Conservation (phyloP, 2,797 vertebrate species). For the Anguilla marmorata region DNA sequence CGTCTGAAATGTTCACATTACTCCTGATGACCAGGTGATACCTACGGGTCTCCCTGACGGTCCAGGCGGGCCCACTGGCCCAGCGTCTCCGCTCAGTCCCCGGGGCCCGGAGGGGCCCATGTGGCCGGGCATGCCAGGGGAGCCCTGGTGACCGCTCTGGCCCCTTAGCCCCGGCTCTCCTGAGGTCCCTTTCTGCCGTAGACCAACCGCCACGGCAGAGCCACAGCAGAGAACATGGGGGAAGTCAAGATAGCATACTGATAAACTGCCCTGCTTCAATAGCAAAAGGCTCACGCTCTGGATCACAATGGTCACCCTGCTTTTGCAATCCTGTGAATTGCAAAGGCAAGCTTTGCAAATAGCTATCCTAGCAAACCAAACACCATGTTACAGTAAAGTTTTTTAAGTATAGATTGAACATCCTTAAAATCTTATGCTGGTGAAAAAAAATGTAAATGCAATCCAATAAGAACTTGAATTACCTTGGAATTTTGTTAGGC, state of each 20-base stretch:
- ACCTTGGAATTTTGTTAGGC: neutral
- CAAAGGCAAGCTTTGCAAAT: neutral
- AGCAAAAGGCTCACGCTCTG: neutral
- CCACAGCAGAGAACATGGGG: neutral
- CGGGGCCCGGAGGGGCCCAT: slow-evolving; percentile 77
- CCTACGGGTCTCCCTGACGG: slow-evolving; percentile 85
- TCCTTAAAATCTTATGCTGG: neutral
- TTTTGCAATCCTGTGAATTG: neutral
- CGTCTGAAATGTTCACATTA: neutral
- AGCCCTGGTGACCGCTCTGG: slow-evolving; percentile 80
- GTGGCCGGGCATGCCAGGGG: slow-evolving; percentile 78
- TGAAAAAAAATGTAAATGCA: no score
- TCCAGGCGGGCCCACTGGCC: slow-evolving; percentile 80
- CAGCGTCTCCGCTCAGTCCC: slow-evolving; percentile 79
- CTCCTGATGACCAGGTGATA: slow-evolving; percentile 42
- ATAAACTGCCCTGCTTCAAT: neutral
- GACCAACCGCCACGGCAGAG: slow-evolving; percentile 6
- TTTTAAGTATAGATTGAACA: neutral
- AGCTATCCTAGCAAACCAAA: neutral
- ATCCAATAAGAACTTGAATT: no score
- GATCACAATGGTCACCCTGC: neutral
- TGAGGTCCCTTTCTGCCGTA: slow-evolving; percentile 85
- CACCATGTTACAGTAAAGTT: neutral
- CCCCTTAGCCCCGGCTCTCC: slow-evolving; percentile 84
- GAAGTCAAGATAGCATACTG: neutral